Percentiles rank a stretch among this genome's conserved stretches.
These are phyloP conservation scores for Rousettus madagascariensis DNA, from an alignment of 2,797 vertebrate species.

Conservation along the genomic window DNA sequence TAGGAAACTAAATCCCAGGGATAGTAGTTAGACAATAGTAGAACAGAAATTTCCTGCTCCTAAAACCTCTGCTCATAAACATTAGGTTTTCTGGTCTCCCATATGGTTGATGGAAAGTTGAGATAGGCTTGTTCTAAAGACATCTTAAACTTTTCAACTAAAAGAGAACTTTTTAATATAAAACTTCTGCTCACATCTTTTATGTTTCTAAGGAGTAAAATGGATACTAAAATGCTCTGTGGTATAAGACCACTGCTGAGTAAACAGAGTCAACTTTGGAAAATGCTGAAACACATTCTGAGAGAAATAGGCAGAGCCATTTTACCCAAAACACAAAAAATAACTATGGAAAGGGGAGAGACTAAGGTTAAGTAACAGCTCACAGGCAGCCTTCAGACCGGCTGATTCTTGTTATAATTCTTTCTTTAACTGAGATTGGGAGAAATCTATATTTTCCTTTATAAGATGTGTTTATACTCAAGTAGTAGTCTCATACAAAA, in stretches of 20 bases:
- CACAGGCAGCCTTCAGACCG: constrained; percentile 47
- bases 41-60: constrained; percentile 44
- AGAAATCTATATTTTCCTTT: constrained; percentile 37
- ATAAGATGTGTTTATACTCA: constrained; percentile 41
- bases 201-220: constrained; percentile 49
- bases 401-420: constrained; percentile 70
- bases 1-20: constrained; percentile 49
- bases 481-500: constrained; percentile 32
- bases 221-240: neutral
- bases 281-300: constrained; percentile 5
- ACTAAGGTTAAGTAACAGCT: constrained; percentile 25
- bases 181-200: constrained; percentile 18
- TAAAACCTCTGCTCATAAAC: constrained; percentile 47
- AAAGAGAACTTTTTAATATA: constrained; percentile 45
- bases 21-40: constrained; percentile 36
- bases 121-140: constrained; percentile 41
- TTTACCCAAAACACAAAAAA: constrained; percentile 37
- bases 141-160: constrained; percentile 44
- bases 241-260: neutral
- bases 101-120: neutral
- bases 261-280: constrained; percentile 25
- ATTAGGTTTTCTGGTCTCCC: constrained; percentile 26
- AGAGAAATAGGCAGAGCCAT: constrained; percentile 40
- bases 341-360: neutral
- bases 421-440: neutral